Evolutionary conservation across 2,888 invertebrate species (phyloP), one percentile per base, ranked within the genome.

Genomic region (Sesamia inferens): DNA sequence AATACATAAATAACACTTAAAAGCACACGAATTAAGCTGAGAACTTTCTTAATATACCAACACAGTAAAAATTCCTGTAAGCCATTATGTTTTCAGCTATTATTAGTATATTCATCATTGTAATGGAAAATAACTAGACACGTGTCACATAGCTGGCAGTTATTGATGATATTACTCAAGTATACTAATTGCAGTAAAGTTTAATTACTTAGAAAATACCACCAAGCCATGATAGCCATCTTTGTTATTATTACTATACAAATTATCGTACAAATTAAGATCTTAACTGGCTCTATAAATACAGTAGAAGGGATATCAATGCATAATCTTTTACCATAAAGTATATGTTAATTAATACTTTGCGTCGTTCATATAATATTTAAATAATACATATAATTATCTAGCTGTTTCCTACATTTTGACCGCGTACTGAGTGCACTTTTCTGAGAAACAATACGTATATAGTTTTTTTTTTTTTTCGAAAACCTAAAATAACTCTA

Each of bases 31-130:
- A 54, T 42, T 1, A 73, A 31, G 0, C 68, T 24, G 5, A 77
- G 10, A 64, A 31, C 31, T 64, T 68, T 72, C 65, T 65, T 8
- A 63, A 51, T 48, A 82, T 42, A 55, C 65, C 31, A 31, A 31
- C 2, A 31, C 31, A 31, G 31, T 3, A 31, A 31, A 31, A 3
- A 31, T 31, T 31, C 31, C 31, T 31, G 31, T 31, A 31, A 31
- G 31, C 31, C 3, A 31, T 31, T 31, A 58, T 22, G 16, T 65
- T 72, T 78, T 82, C 73, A 11, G 62, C 31, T 62, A 0, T 59
- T 58, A 72, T 19, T 42, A 73, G 61, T 24, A 65, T 31, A 6
- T 66, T 67, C 16, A 79, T 68, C 64, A 71, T 79, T 61, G 64
- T 75, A 0, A 59, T 8, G n/a, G 2, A 4, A 44, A 47, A 5